phyloP scores from a whole-genome alignment of 1,140 invertebrate genomes.

The Neodiprion fabricii region DNA sequence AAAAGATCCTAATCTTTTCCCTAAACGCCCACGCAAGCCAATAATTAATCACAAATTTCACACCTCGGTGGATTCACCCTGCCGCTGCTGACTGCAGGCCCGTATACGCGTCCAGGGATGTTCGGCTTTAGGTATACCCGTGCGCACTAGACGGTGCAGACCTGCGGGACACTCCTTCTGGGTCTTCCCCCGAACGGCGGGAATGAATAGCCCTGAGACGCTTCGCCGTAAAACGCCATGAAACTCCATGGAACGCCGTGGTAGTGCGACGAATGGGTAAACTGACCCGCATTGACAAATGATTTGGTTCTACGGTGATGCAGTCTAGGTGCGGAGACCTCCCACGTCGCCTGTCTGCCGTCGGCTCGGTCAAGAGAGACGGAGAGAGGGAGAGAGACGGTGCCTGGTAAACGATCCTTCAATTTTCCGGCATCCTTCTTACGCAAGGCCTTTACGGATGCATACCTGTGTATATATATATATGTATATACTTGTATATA shows the following conservation, averaged over 20 bases:
- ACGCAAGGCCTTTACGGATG: neutral
- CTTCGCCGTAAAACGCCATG: neutral
- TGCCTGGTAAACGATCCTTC: neutral
- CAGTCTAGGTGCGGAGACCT: conserved; percentile 2
- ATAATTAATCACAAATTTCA: conserved; percentile 8
- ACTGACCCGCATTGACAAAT: conserved; percentile 7
- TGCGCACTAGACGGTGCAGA: too few relatives aligned
- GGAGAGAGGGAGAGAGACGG: neutral
- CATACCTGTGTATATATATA: too few relatives aligned
- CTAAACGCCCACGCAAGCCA: conserved; percentile 6
- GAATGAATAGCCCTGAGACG: neutral
- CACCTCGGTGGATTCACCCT: neutral
- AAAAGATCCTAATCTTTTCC: neutral
- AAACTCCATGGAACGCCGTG: conserved; percentile 1
- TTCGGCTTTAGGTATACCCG: too few relatives aligned
- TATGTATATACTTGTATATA: too few relatives aligned
- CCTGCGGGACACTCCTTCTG: neutral
- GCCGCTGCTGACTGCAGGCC: too few relatives aligned
- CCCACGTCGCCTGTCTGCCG: conserved; percentile 6
- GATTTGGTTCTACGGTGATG: neutral
- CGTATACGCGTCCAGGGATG: too few relatives aligned
- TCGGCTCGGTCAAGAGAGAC: neutral
- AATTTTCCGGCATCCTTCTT: neutral
- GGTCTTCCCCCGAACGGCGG: neutral
- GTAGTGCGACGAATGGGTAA: neutral